Percentiles rank a stretch among this genome's conserved stretches.
phyloP scores from a whole-genome alignment of 2,888 invertebrate species.

The Habrosyne pyritoides region DNA sequence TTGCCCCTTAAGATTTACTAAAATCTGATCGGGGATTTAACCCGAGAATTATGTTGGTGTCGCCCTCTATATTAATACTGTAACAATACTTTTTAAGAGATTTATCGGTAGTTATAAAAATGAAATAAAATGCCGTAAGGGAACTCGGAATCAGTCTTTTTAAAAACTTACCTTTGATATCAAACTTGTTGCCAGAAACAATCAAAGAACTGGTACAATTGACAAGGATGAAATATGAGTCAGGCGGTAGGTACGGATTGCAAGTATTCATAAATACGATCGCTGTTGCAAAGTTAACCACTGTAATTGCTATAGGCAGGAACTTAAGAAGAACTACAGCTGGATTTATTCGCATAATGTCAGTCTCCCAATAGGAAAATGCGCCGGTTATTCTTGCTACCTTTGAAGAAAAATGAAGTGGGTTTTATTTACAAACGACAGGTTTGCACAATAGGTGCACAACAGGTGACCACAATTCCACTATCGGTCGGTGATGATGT shows the following conservation, averaged over 20 bases:
- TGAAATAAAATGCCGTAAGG: too few species aligned
- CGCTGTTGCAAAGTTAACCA: slow-evolving; percentile 67
- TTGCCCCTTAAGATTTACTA: too few species aligned
- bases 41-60: too few species aligned
- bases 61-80: too few species aligned
- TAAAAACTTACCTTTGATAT: slow-evolving; percentile 48
- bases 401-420: slow-evolving; percentile 41
- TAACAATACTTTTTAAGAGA: too few species aligned
- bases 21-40: too few species aligned
- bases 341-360: slow-evolving; percentile 69
- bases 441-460: too few species aligned
- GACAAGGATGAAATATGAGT: slow-evolving; percentile 41
- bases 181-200: slow-evolving; percentile 33
- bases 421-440: too few species aligned
- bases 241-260: slow-evolving; percentile 32
- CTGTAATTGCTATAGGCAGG: slow-evolving; percentile 62
- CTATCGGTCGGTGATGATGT: too few species aligned
- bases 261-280: slow-evolving; percentile 64
- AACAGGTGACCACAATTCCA: too few species aligned
- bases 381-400: slow-evolving; percentile 67
- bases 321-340: slow-evolving; percentile 66
- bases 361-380: slow-evolving; percentile 67
- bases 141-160: too few species aligned
- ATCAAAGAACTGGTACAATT: slow-evolving; percentile 58
- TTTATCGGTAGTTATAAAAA: too few species aligned